phyloP scores from a whole-genome alignment of 2,113 vertebrate genomes.

The Gambusia affinis region DNA sequence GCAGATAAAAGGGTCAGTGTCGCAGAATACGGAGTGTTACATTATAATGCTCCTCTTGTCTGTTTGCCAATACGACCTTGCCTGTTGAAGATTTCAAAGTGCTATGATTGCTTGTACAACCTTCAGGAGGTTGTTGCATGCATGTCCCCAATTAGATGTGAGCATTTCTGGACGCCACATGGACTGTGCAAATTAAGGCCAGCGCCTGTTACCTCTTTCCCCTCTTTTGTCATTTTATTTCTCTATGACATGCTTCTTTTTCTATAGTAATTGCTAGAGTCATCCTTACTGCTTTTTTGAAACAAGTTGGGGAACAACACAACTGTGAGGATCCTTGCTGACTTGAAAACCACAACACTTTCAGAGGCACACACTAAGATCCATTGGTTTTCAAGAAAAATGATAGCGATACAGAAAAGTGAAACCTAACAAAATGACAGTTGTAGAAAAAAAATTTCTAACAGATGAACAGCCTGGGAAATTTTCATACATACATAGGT shows the following conservation, averaged over 20 bases:
- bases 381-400: conserved; percentile 26
- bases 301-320: too few relatives aligned
- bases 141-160: conserved; percentile 63
- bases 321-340: conserved; percentile 22
- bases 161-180: conserved; percentile 54
- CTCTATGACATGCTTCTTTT: conserved; percentile 33
- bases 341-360: conserved; percentile 39
- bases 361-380: conserved; percentile 36
- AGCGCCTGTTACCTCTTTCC: conserved; percentile 17
- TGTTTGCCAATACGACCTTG: conserved; percentile 75
- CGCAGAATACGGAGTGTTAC: conserved; percentile 57
- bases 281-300: conserved; percentile 43
- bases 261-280: conserved; percentile 47
- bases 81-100: conserved; percentile 68
- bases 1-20: conserved; percentile 51
- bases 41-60: conserved; percentile 71
- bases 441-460: too few relatives aligned
- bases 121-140: conserved; percentile 63
- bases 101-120: conserved; percentile 72
- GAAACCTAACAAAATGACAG: too few relatives aligned
- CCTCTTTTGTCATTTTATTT: conserved; percentile 22
- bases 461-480: too few relatives aligned
- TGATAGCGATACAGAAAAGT: too few relatives aligned
- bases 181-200: conserved; percentile 38
- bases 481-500: too few relatives aligned